These are phyloP conservation scores for Enteromius viviparus DNA, from an alignment of 2,797 vertebrate species.

Conservation along the genomic window DNA sequence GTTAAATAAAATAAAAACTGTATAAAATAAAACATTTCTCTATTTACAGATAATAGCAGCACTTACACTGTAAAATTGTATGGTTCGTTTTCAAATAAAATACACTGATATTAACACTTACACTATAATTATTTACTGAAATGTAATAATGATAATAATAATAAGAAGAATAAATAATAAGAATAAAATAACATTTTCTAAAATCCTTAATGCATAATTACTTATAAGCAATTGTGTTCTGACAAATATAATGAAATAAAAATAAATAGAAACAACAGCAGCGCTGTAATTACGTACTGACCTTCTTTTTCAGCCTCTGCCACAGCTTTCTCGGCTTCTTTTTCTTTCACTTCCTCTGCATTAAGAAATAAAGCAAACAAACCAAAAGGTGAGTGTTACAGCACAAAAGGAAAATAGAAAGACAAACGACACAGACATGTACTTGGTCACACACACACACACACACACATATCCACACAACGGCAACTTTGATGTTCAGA, in stretches of 20 bases:
- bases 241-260: not conserved
- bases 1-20: not conserved
- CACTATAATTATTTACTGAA: too few species aligned
- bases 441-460: not conserved
- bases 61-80: not conserved
- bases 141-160: not conserved
- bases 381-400: conserved; percentile 20
- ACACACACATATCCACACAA: not conserved
- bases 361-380: conserved; percentile 37
- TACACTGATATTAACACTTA: not conserved
- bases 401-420: conserved; percentile 10
- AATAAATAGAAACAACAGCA: not conserved
- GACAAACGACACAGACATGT: conserved; percentile 20
- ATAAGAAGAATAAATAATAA: not conserved
- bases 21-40: not conserved
- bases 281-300: conserved; percentile 30
- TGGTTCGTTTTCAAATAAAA: not conserved
- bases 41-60: not conserved
- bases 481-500: conserved; percentile 34
- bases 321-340: conserved; percentile 21
- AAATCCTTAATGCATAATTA: too few species aligned
- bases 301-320: conserved; percentile 54
- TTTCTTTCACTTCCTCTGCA: conserved; percentile 34
- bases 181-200: not conserved
- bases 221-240: not conserved